These are phyloP conservation scores for Capromys pilorides DNA, from an alignment of 2,797 vertebrate species.

Conservation along the genomic window DNA sequence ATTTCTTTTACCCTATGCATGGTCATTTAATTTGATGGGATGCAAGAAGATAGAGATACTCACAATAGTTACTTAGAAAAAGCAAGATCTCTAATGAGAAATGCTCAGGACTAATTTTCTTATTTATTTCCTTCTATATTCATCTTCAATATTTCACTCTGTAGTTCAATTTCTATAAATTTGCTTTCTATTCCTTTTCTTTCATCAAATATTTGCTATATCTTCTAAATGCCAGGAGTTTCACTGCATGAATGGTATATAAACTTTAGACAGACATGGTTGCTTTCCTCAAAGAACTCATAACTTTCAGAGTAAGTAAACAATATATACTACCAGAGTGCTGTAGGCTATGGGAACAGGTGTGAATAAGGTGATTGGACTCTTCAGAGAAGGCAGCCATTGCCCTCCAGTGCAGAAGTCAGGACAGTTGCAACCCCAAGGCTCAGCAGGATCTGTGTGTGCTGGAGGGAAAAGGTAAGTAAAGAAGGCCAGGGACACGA, in stretches of 20 bases:
- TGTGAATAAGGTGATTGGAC: conserved; percentile 38
- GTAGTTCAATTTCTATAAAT: conserved; percentile 66
- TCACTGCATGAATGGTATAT: conserved; percentile 32
- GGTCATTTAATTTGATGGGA: conserved; percentile 42
- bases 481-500: background rate
- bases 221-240: conserved; percentile 66
- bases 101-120: conserved; percentile 42
- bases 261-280: conserved; percentile 17
- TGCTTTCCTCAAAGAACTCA: conserved; percentile 28
- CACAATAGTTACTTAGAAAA: conserved; percentile 46
- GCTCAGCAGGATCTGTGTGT: background rate
- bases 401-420: too few relatives aligned
- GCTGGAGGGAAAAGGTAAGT: background rate
- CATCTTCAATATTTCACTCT: conserved; percentile 58
- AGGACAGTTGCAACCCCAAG: background rate
- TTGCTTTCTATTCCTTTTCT: conserved; percentile 62
- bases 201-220: conserved; percentile 70
- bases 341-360: background rate
- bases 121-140: conserved; percentile 21
- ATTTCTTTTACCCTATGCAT: background rate
- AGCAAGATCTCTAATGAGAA: conserved; percentile 23
- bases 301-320: background rate
- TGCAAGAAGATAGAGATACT: background rate
- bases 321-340: background rate
- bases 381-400: background rate